phyloP scores from a whole-genome alignment of 2,797 vertebrate species.

The Smutsia gigantea region DNA sequence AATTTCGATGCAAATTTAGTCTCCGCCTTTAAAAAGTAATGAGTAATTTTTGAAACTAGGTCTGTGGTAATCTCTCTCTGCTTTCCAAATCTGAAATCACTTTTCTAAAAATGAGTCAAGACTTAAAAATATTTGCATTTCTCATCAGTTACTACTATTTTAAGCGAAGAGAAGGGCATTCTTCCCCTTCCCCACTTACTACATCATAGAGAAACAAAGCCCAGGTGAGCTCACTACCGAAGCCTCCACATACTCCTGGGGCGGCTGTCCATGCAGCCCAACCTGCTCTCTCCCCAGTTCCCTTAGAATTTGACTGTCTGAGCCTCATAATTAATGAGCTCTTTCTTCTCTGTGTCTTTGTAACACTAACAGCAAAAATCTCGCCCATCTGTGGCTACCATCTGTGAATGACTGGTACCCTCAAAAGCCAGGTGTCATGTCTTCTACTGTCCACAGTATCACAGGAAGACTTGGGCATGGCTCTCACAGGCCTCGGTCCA shows the following conservation, averaged over 20 bases:
- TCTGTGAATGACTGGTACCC: not conserved
- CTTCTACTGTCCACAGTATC: not conserved
- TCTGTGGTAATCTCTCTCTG: not conserved
- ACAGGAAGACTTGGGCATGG: not conserved
- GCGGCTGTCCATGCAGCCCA: not conserved
- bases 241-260: not conserved
- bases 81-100: not conserved
- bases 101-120: constrained; percentile 41
- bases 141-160: constrained; percentile 21
- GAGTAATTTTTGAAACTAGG: constrained; percentile 38
- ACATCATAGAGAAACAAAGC: not conserved
- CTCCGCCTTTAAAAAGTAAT: constrained; percentile 35
- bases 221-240: not conserved
- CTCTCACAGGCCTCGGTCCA: not conserved
- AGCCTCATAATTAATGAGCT: not conserved
- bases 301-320: not conserved
- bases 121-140: constrained; percentile 29
- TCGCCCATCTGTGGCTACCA: not conserved
- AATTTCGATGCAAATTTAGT: constrained; percentile 29
- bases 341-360: not conserved
- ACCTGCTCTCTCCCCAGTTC: not conserved
- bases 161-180: not conserved
- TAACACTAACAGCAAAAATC: not conserved
- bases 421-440: not conserved
- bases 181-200: not conserved